Conservation (phyloP, 1,140 invertebrate genomes). For the Agrilus planipennis region DNA sequence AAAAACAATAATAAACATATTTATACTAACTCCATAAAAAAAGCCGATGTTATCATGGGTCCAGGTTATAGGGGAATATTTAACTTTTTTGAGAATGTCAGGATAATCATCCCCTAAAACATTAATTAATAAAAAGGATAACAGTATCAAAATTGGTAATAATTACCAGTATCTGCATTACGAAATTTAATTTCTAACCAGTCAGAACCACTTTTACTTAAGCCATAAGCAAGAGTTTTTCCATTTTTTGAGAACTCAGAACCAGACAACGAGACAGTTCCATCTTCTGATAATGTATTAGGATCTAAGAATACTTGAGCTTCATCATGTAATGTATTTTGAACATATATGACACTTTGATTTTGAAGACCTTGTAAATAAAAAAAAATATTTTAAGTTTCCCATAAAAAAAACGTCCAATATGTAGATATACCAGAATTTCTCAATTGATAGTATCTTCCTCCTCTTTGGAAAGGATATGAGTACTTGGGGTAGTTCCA, state of each 20-base stretch:
- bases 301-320: slow-evolving; percentile 89
- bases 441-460: slow-evolving; percentile 84
- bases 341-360: slow-evolving; percentile 82
- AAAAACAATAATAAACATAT: slow-evolving; percentile 5
- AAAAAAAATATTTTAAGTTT: slow-evolving; percentile 10
- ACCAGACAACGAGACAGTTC: slow-evolving; percentile 73
- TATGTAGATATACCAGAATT: slow-evolving; percentile 60
- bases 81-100: slow-evolving; percentile 82
- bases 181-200: slow-evolving; percentile 87
- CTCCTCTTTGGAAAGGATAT: slow-evolving; percentile 70
- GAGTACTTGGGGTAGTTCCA: slow-evolving; percentile 96
- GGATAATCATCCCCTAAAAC: slow-evolving; percentile 61
- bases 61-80: slow-evolving; percentile 87
- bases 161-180: slow-evolving; percentile 57
- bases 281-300: slow-evolving; percentile 85
- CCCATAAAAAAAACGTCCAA: slow-evolving; percentile 1
- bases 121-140: slow-evolving; percentile 8
- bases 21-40: slow-evolving; percentile 77
- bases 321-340: slow-evolving; percentile 69
- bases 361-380: slow-evolving; percentile 32
- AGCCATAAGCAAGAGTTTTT: slow-evolving; percentile 76
- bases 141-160: too few species aligned
- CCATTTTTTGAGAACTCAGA: slow-evolving; percentile 86
- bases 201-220: slow-evolving; percentile 88
- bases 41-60: slow-evolving; percentile 90